A percentile compares a stretch with the other conserved stretches of the same genome.
phyloP scores from a whole-genome alignment of 2,888 invertebrate species.

The Laspeyria flexula region DNA sequence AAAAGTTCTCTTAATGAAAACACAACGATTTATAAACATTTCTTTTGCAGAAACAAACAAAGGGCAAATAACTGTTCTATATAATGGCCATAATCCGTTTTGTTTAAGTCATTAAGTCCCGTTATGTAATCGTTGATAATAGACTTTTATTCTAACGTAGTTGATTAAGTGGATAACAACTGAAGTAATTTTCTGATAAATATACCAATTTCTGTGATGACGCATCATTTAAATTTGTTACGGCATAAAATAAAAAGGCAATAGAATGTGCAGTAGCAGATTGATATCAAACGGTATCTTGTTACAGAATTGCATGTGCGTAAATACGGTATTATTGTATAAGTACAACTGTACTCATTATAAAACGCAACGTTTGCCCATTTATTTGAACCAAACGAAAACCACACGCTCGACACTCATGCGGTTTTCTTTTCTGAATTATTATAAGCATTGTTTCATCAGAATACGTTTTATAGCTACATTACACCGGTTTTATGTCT shows the following conservation, averaged over 20 bases:
- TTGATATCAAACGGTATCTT: conserved; percentile 46
- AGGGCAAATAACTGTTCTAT: conserved; percentile 19
- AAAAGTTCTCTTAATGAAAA: conserved; percentile 31
- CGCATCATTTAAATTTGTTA: conserved; percentile 25
- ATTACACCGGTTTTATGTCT: conserved; percentile 39
- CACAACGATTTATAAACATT: conserved; percentile 16
- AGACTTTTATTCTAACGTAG: conserved; percentile 5
- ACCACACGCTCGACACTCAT: conserved; percentile 34
- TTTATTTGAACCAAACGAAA: conserved; percentile 38
- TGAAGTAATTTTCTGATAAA: conserved; percentile 26
- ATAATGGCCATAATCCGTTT: conserved; percentile 4
- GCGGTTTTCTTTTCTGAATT: conserved; percentile 38
- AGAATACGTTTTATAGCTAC: conserved; percentile 41
- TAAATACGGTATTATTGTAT: conserved; percentile 14
- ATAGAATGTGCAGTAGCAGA: conserved; percentile 49
- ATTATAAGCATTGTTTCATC: conserved; percentile 40
- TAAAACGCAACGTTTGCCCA: conserved; percentile 30
- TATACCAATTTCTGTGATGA: conserved; percentile 11
- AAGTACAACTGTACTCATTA: conserved; percentile 14
- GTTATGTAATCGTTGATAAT: conserved; percentile 19
- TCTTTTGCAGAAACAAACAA: conserved; percentile 21
- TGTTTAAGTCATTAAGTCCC: conserved; percentile 4
- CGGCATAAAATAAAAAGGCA: conserved; percentile 52
- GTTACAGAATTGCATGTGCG: conserved; percentile 14
- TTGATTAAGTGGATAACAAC: conserved; percentile 18